Percentiles rank a stretch among this genome's conserved stretches.
These are phyloP conservation scores for Trichogramma pretiosum DNA, from an alignment of 1,140 invertebrate genomes.

Conservation along the genomic window DNA sequence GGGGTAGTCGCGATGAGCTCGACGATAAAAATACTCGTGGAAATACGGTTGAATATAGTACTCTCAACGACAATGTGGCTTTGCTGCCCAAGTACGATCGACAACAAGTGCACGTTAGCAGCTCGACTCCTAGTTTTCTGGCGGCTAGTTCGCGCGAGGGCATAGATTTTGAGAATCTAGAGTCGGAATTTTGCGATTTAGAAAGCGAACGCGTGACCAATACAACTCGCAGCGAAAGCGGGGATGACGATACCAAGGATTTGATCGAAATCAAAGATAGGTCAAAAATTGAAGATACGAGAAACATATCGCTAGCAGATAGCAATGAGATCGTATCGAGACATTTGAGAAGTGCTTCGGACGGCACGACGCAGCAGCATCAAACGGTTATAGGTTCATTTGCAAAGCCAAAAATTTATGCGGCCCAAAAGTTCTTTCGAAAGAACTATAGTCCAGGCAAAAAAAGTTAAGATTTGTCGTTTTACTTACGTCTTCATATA, in stretches of 20 bases:
- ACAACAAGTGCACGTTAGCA: too few species aligned
- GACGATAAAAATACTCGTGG: conserved; percentile 24
- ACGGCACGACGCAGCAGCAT: conserved; percentile 13
- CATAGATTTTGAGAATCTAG: conserved; percentile 41
- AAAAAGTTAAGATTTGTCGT: conserved; percentile 17
- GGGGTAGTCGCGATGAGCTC: conserved; percentile 37
- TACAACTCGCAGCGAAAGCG: too few species aligned
- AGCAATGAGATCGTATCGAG: too few species aligned
- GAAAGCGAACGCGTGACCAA: conserved; percentile 29
- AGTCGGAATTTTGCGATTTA: conserved; percentile 34
- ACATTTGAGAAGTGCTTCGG: conserved; percentile 18
- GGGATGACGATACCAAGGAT: conserved; percentile 15
- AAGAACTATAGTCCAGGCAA: conserved; percentile 21
- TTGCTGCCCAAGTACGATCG: neutral
- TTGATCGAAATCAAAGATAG: too few species aligned
- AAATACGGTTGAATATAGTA: conserved; percentile 32
- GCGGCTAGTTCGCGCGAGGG: conserved; percentile 38
- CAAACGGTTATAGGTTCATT: neutral
- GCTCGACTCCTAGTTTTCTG: conserved; percentile 31
- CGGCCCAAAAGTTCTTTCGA: conserved; percentile 26
- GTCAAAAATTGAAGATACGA: too few species aligned
- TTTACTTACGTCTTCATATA: too few species aligned
- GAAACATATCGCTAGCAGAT: too few species aligned
- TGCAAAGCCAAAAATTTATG: conserved; percentile 18
- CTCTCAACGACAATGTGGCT: conserved; percentile 23